These are phyloP conservation scores for Nebria ingens DNA, from an alignment of 1,140 invertebrate species.

Conservation along the genomic window DNA sequence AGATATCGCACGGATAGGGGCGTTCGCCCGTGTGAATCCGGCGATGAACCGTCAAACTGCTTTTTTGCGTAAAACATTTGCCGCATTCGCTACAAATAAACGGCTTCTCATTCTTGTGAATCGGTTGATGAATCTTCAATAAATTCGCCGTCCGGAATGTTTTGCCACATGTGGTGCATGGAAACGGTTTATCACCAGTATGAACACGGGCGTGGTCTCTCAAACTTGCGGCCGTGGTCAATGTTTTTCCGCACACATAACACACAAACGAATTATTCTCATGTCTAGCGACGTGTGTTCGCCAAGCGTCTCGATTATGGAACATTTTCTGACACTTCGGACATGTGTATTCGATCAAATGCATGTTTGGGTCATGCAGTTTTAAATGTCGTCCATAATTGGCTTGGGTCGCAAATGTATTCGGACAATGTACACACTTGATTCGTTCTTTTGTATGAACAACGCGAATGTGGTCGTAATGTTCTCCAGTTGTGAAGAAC, in stretches of 20 bases:
- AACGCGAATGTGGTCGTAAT: slow-evolving; percentile 35
- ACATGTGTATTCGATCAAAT: slow-evolving; percentile 15
- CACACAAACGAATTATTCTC: slow-evolving; percentile 23
- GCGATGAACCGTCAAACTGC: too few species aligned
- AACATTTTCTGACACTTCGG: slow-evolving; percentile 23
- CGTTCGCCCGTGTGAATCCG: too few species aligned
- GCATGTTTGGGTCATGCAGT: slow-evolving; percentile 20
- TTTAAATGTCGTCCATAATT: slow-evolving; percentile 30
- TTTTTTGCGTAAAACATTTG: too few species aligned
- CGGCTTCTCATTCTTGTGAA: slow-evolving; percentile 25
- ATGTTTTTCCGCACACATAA: slow-evolving; percentile 23
- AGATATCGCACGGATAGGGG: too few species aligned
- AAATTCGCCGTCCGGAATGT: slow-evolving; percentile 19
- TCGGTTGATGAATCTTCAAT: too few species aligned
- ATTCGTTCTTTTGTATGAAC: slow-evolving; percentile 12
- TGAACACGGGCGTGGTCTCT: slow-evolving; percentile 23
- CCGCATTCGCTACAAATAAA: slow-evolving; percentile 29
- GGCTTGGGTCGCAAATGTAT: slow-evolving; percentile 35
- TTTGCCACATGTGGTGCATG: slow-evolving; percentile 27
- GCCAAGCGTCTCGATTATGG: slow-evolving; percentile 20
- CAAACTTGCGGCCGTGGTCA: slow-evolving; percentile 20
- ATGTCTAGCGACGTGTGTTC: slow-evolving; percentile 21
- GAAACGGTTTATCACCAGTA: slow-evolving; percentile 19
- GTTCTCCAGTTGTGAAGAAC: slow-evolving; percentile 25
- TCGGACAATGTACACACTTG: slow-evolving; percentile 38